Conservation (phyloP, 2,113 vertebrate genomes). For the Phocoena sinus region DNA sequence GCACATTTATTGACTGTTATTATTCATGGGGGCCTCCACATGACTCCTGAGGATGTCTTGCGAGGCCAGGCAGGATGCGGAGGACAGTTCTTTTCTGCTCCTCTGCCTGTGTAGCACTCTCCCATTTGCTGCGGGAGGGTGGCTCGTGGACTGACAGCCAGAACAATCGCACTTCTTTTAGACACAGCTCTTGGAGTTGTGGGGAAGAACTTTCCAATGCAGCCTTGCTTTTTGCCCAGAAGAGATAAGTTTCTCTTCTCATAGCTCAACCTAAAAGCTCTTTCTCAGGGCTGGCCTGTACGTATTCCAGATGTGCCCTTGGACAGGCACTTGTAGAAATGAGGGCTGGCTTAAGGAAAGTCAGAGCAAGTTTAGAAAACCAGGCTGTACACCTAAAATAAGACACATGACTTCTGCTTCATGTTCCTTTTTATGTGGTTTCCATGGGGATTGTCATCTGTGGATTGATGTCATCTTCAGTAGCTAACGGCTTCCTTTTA, state of each 20-base stretch:
- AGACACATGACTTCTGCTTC: not conserved
- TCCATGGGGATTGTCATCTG: not conserved
- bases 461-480: not conserved
- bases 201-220: not conserved
- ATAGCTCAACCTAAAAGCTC: not conserved
- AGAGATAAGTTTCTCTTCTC: not conserved
- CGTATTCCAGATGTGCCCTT: not conserved
- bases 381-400: not conserved
- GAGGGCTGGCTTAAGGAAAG: not conserved
- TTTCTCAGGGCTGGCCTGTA: not conserved
- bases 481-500: not conserved
- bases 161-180: not conserved
- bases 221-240: not conserved
- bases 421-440: not conserved
- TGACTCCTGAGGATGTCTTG: not conserved
- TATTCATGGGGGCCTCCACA: fast-evolving
- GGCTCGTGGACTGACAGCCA: not conserved
- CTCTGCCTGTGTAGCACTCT: fast-evolving
- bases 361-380: not conserved
- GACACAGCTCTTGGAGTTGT: not conserved
- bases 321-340: not conserved
- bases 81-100: not conserved
- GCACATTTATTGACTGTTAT: not conserved
- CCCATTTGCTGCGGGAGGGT: fast-evolving
- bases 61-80: not conserved